These are phyloP conservation scores for Caenorhabditis sulstoni DNA, from an alignment of 2,888 invertebrate species.

Conservation along the genomic window DNA sequence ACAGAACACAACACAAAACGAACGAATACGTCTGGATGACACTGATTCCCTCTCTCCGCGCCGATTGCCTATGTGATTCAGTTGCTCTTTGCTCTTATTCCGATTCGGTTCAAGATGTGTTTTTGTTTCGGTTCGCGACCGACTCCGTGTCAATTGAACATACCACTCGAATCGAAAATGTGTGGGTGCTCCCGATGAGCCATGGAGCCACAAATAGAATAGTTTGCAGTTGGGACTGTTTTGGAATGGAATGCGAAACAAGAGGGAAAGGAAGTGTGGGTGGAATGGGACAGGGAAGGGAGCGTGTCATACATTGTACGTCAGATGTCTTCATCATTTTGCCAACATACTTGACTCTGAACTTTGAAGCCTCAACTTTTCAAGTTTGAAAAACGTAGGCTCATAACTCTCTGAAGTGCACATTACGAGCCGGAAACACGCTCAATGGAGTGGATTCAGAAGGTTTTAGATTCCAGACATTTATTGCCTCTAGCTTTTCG, in stretches of 20 bases:
- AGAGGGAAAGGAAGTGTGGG: background rate
- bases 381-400: background rate
- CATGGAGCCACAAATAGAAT: conserved; percentile 32
- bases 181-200: conserved; percentile 31
- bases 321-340: no score
- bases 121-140: conserved; percentile 5
- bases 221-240: background rate
- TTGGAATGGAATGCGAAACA: background rate
- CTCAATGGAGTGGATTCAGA: background rate
- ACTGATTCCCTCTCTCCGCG: background rate
- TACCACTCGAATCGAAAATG: conserved; percentile 5
- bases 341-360: no score
- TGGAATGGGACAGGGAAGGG: background rate
- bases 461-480: background rate
- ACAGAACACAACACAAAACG: no score
- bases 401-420: background rate
- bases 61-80: no score
- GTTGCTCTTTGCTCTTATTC: no score
- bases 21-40: background rate
- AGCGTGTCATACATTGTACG: background rate
- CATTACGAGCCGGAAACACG: background rate
- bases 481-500: background rate
- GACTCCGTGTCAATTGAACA: conserved; percentile 1
- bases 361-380: no score
- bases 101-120: conserved; percentile 4